Evolutionary conservation across 2,113 vertebrate species (phyloP), one percentile per base, ranked within the genome.

Genomic region (Puma concolor): DNA sequence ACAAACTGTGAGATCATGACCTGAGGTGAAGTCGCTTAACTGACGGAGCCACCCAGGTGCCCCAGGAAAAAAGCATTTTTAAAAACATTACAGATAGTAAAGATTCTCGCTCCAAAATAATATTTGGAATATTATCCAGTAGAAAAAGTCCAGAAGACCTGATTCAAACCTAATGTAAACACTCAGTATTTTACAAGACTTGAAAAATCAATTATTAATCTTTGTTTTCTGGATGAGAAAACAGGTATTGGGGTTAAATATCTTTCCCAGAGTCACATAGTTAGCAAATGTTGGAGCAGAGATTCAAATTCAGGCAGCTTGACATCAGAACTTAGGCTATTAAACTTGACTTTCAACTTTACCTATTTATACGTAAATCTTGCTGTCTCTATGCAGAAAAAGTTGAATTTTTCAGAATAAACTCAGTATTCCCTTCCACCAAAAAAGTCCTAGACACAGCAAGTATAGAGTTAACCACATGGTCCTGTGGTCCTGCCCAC

Each of bases 401-500:
- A 5, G 17, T 33, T 2, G 5, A 31, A 0, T 15, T 94, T 79
- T 91, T 9, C n/a, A 48, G 69, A 36, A 13, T 2, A 29, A 96
- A 1, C 77, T 77, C 7, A 33, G 33, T 15, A 23, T n/a, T 74
- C 1, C 2, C 23, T 77, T 80, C 15, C 4, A 52, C 33, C 1
- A 1, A 15, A 84, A 82, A 88, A 6, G 25, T 71, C 17, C 13
- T 5, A 2, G 27, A 31, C 1, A 31, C 9, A 87, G 5, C 5
- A 86, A 33, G 21, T 15, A 48, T 27, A 36, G 2, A 57, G 60
- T 63, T 36, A 16, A 57, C 64, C 38, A 14, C 8, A 23, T 0
- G 6, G 2, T 33, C 27, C 3, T 48, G 0, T 2, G 29, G 8
- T 13, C 3, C 19, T 36, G 2, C 41, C 13, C 27, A 60, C 3